Evolutionary conservation across 2,888 invertebrate genomes (phyloP).

Genomic region (Argyra leucocephala): DNA sequence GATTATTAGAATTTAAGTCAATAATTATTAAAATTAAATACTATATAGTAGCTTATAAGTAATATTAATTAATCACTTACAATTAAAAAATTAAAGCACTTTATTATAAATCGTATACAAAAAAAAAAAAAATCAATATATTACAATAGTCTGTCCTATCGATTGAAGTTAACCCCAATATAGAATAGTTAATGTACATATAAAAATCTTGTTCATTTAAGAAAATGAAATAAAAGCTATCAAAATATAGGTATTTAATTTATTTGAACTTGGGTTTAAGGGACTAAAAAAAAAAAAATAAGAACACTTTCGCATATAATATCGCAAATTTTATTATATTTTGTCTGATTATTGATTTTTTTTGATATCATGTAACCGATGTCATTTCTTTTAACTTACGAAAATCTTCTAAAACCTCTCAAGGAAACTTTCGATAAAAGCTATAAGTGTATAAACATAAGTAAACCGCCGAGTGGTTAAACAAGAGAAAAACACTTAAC

Average conservation of each 20-base stretch:
- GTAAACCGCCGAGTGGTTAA: too few species aligned
- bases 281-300: not conserved
- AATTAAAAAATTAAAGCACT: not conserved
- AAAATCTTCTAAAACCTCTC: too few species aligned
- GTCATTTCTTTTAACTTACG: too few species aligned
- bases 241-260: not conserved
- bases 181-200: not conserved
- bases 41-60: not conserved
- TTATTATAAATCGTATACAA: not conserved
- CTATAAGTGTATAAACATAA: too few species aligned
- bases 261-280: not conserved
- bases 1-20: not conserved
- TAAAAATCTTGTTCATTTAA: not conserved
- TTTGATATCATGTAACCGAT: too few species aligned
- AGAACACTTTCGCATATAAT: too few species aligned
- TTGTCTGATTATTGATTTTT: too few species aligned
- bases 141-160: too few species aligned
- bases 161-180: not conserved
- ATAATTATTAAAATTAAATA: not conserved
- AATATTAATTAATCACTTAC: not conserved
- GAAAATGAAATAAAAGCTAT: not conserved
- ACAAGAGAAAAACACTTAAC: too few species aligned
- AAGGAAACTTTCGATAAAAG: too few species aligned
- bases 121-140: too few species aligned
- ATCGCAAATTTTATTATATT: too few species aligned